Conservation (phyloP, 2,113 vertebrate genomes). For the Leptobrachium ailaonicum region DNA sequence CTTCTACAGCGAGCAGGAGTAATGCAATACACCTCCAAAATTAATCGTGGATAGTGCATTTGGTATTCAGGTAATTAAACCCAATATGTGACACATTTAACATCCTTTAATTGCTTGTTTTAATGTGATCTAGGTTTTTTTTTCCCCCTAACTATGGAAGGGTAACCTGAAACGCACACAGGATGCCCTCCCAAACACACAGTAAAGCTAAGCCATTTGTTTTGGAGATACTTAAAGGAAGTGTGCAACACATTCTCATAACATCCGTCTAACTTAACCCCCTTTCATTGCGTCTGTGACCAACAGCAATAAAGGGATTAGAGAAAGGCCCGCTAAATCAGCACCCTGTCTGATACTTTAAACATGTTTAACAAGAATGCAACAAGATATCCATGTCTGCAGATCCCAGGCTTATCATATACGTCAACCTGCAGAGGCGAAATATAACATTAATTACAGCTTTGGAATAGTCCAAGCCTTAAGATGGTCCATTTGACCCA, state of each 20-base stretch:
- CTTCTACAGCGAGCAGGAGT: too few species aligned
- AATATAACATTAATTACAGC: not conserved
- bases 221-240: constrained; percentile 37
- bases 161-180: constrained; percentile 1
- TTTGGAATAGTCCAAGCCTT: not conserved
- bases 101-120: too few species aligned
- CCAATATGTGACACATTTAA: too few species aligned
- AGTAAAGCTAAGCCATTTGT: constrained; percentile 39
- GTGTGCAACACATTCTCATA: constrained; percentile 39
- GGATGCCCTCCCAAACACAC: constrained; percentile 10
- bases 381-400: constrained; percentile 29
- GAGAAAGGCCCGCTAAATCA: constrained; percentile 36
- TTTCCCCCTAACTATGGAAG: too few species aligned
- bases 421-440: not conserved
- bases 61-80: too few species aligned
- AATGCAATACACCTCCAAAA: too few species aligned
- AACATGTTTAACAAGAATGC: constrained; percentile 36
- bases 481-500: too few species aligned
- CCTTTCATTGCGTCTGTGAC: constrained; percentile 35
- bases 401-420: not conserved
- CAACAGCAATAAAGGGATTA: constrained; percentile 46
- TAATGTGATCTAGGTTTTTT: too few species aligned
- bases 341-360: constrained; percentile 39
- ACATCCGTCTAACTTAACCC: constrained; percentile 45
- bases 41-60: too few species aligned